phyloP scores from a whole-genome alignment of 2,888 invertebrate species.

The Agrochola macilenta region DNA sequence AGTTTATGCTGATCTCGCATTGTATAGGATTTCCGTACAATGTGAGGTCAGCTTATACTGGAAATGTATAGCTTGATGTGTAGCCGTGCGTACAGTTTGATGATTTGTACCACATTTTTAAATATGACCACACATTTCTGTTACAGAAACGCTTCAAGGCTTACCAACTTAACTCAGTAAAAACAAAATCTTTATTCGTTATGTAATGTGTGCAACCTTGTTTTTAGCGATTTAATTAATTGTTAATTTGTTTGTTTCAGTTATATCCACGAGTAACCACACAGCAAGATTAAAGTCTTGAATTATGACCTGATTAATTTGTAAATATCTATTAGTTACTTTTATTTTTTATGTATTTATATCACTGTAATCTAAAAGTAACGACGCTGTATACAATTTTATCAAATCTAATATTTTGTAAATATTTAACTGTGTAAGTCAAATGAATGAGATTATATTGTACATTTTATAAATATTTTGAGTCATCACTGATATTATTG shows the following conservation, averaged over 20 bases:
- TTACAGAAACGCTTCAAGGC: no score
- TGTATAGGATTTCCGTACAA: no score
- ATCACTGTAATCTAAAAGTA: constrained; percentile 87
- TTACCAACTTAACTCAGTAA: no score
- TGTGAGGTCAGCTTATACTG: no score
- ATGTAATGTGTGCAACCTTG: not conserved
- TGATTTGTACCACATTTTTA: no score
- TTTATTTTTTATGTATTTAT: constrained; percentile 90
- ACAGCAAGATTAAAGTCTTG: constrained; percentile 87
- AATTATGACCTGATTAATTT: constrained; percentile 83
- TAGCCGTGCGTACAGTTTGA: no score
- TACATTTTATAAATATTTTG: constrained; percentile 90
- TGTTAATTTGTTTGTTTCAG: constrained; percentile 81
- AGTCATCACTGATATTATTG: constrained; percentile 87
- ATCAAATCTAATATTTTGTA: constrained; percentile 90
- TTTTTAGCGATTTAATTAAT: not conserved
- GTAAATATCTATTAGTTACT: constrained; percentile 87
- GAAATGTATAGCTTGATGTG: no score
- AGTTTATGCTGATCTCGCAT: no score
- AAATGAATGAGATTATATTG: constrained; percentile 91
- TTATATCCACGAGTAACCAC: constrained; percentile 92
- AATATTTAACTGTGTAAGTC: constrained; percentile 87
- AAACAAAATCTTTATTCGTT: no score
- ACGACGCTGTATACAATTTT: constrained; percentile 89
- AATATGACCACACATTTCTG: no score